Base-by-base conservation (phyloP, 2,113 vertebrate genomes). In the Malurus elegans region DNA sequence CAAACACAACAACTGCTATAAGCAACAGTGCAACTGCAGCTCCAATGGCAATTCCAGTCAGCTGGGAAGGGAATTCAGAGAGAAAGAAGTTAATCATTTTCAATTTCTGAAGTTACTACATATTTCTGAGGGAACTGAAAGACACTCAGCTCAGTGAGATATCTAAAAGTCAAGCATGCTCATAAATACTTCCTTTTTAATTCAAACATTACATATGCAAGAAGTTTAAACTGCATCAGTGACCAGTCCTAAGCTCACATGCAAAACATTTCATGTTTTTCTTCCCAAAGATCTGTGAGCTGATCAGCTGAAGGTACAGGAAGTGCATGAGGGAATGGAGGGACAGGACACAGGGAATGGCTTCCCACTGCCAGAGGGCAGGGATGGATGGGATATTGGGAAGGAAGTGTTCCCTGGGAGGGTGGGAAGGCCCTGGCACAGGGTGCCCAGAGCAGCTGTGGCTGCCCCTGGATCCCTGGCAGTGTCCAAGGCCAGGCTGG, bases 21-120 rank as follows among this genome's bases (percentile, higher is more conserved):
- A 99, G 71, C 3, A 97, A 85, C 34, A 99, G 86, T 0, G 98
- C 97, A 1, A 97, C 94, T 19, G 95, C 97, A 21, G 97, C 98
- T 81, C 98, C 99, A 8, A 99, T 97, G 18, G 98, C 94, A 90
- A 99, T 97, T 36, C 98, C 98, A 0, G 97, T 97, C 96, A 99
- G 97, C 99, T 99, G 93, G 17, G 17, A 15, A 12, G 29, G 17
- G 11, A 89, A 80, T 78, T 71, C 1, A 66, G 15, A 9, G 24
- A 61, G 14, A 74, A 67, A 74, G 6, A 40, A 66, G 9, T 82
- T 42, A 92, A 8, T 14, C 8, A 70, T 12, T 62, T 66, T 14
- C 18, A 8, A 3, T 36, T 10, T 12, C 66, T 23, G 16, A 58
- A 70, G 40, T 11, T 45, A 9, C 7, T 12, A 20, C 3, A 4